phyloP scores from a whole-genome alignment of 2,797 vertebrate species.

The Cephalopachus bancanus region DNA sequence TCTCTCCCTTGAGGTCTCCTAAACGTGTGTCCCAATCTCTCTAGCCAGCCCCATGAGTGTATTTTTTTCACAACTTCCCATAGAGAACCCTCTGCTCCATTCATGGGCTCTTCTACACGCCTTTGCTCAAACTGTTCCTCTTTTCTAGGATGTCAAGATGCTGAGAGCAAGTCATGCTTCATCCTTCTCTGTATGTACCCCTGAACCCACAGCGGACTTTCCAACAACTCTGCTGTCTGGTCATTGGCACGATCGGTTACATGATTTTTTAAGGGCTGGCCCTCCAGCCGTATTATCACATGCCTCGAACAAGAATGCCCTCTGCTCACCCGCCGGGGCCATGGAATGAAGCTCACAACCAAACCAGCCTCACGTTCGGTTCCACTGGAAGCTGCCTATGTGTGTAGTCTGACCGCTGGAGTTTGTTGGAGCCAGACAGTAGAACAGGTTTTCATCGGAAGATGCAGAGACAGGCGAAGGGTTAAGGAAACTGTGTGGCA shows the following conservation, averaged over 20 bases:
- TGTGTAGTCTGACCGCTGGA: not conserved
- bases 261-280: not conserved
- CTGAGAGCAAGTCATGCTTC: not conserved
- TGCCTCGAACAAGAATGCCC: not conserved
- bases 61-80: constrained; percentile 20
- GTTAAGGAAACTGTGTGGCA: constrained; percentile 4
- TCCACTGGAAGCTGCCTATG: not conserved
- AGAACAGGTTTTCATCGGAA: not conserved
- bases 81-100: not conserved
- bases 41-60: not conserved
- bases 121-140: not conserved
- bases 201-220: not conserved
- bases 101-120: not conserved
- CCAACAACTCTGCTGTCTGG: not conserved
- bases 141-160: not conserved
- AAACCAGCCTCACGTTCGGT: not conserved
- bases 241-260: not conserved
- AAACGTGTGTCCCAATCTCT: not conserved
- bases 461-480: not conserved
- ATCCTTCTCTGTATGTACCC: not conserved
- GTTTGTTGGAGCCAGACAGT: not conserved
- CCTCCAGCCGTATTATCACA: not conserved
- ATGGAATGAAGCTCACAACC: not conserved
- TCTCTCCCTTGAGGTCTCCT: constrained; percentile 19
- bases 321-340: not conserved